Percentiles rank a stretch among this genome's conserved stretches.
Conservation (phyloP, 2,888 invertebrate species). For the Notocelia uddmanniana region DNA sequence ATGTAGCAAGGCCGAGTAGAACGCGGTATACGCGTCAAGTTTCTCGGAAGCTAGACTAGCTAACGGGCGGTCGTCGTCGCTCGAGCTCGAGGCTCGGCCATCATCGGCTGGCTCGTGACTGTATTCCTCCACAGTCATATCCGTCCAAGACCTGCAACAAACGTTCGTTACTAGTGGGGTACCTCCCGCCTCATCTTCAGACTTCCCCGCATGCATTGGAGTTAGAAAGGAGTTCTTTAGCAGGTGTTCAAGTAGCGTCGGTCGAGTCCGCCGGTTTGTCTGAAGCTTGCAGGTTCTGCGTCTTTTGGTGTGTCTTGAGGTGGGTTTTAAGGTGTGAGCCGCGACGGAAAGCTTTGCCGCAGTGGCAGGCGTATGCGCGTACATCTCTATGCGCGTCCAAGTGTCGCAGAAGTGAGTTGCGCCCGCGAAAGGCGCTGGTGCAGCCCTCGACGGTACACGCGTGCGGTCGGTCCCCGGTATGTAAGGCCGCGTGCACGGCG, state of each 20-base stretch:
- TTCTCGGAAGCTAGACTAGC: conserved; percentile 57
- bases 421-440: conserved; percentile 65
- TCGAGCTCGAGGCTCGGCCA: conserved; percentile 50
- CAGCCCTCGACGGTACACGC: conserved; percentile 70
- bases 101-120: neutral
- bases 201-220: neutral
- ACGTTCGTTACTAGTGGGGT: conserved; percentile 59
- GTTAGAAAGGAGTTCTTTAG: neutral
- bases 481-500: conserved; percentile 72
- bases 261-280: neutral
- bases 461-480: conserved; percentile 79
- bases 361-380: conserved; percentile 67
- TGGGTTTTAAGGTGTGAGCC: conserved; percentile 73
- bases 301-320: conserved; percentile 64
- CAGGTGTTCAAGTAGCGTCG: neutral
- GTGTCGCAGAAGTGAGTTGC: conserved; percentile 67
- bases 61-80: conserved; percentile 63
- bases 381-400: conserved; percentile 66
- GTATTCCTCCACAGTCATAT: neutral
- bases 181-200: neutral
- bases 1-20: conserved; percentile 67
- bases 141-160: conserved; percentile 71
- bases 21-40: conserved; percentile 57
- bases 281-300: neutral
- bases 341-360: conserved; percentile 70